A percentile compares a stretch with the other conserved stretches of the same genome.
Evolutionary conservation across 2,797 vertebrate species (phyloP).

Genomic region (Phalanger gymnotis): DNA sequence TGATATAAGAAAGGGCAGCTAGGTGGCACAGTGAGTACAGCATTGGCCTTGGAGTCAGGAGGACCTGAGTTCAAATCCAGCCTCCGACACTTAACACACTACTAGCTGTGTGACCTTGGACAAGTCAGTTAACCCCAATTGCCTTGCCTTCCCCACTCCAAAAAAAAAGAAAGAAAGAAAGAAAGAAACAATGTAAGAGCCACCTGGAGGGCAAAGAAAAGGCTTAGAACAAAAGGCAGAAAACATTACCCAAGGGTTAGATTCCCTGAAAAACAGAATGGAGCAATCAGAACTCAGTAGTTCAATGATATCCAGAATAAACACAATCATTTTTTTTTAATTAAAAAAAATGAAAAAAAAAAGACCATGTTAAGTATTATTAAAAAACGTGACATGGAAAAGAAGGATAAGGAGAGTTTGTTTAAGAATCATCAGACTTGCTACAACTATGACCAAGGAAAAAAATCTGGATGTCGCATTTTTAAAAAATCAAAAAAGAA

Average conservation of each 20-base stretch:
- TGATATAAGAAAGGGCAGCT: too few species aligned
- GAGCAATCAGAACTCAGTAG: background rate
- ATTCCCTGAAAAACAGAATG: background rate
- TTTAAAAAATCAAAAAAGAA: background rate
- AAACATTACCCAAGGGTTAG: background rate
- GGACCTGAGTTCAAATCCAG: too few species aligned
- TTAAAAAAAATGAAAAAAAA: background rate
- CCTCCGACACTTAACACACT: too few species aligned
- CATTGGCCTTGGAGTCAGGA: too few species aligned
- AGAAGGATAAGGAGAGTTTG: background rate
- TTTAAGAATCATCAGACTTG: background rate
- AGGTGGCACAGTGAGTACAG: too few species aligned
- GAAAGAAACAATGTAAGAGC: background rate
- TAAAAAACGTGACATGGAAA: background rate
- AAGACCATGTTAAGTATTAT: background rate
- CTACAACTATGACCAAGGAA: background rate
- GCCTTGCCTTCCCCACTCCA: too few species aligned
- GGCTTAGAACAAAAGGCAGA: background rate
- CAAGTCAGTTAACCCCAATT: too few species aligned
- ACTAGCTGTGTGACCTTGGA: too few species aligned
- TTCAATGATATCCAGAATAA: background rate
- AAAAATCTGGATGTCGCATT: background rate
- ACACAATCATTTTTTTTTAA: background rate
- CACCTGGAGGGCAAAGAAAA: background rate
- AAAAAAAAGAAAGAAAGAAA: too few species aligned